Percentiles rank a stretch among this genome's conserved stretches.
Conservation (phyloP, 2,888 invertebrate species). For the Stegophylla sp. region DNA sequence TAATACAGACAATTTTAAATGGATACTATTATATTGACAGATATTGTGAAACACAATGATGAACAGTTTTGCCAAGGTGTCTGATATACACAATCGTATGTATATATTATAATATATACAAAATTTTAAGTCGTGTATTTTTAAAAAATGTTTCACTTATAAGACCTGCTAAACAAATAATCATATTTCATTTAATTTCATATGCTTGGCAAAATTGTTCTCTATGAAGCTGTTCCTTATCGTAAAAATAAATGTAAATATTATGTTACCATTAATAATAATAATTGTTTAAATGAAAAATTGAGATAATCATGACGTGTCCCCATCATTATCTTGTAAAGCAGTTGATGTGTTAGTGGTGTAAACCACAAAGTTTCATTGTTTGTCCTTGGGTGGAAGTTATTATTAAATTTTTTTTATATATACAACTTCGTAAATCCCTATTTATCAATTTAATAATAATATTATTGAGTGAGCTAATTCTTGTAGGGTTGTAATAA, state of each 20-base stretch:
- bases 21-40: conserved; percentile 45
- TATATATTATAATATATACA: background rate
- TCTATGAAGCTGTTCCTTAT: conserved; percentile 55
- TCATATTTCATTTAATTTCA: conserved; percentile 10
- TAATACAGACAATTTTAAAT: conserved; percentile 51
- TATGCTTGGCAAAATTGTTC: conserved; percentile 38
- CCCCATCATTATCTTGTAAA: conserved; percentile 34
- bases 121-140: conserved; percentile 28
- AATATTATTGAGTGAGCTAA: conserved; percentile 53
- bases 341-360: conserved; percentile 38
- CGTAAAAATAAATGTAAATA: conserved; percentile 54
- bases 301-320: conserved; percentile 53
- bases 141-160: conserved; percentile 23
- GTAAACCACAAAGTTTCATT: conserved; percentile 33
- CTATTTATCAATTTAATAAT: conserved; percentile 26
- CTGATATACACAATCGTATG: conserved; percentile 2
- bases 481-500: conserved; percentile 54
- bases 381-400: conserved; percentile 51
- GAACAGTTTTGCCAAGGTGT: conserved; percentile 43
- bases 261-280: conserved; percentile 59
- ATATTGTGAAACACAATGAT: conserved; percentile 47
- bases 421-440: conserved; percentile 31
- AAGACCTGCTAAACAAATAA: conserved; percentile 17
- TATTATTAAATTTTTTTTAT: conserved; percentile 40
- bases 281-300: conserved; percentile 52